Conservation (phyloP, 2,888 invertebrate species). For the Netelia inedita region DNA sequence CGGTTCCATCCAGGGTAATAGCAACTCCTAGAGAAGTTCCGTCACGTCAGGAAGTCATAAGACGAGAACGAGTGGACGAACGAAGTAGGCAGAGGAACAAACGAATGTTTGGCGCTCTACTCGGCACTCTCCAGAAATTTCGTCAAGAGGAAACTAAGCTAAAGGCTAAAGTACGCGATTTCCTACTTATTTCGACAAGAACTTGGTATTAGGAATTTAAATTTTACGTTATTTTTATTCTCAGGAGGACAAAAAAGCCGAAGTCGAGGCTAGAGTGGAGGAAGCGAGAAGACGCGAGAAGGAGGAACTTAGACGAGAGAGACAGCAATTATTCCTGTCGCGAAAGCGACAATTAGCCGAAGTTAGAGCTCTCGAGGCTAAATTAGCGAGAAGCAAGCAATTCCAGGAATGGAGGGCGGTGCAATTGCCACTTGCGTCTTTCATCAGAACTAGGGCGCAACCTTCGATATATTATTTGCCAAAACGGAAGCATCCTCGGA, state of each 20-base stretch:
- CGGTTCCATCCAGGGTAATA: conserved; percentile 93
- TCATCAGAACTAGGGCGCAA: conserved; percentile 94
- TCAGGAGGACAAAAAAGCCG: conserved; percentile 93
- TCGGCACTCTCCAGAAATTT: conserved; percentile 98
- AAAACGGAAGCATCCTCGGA: conserved; percentile 88
- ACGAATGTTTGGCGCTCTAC: conserved; percentile 97
- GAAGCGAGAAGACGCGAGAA: conserved; percentile 95
- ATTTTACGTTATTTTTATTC: conserved; percentile 38
- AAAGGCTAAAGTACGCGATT: conserved; percentile 90
- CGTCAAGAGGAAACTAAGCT: conserved; percentile 96
- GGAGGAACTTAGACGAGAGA: conserved; percentile 93
- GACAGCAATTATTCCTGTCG: conserved; percentile 93
- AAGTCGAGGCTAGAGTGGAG: conserved; percentile 97
- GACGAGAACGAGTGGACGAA: conserved; percentile 94
- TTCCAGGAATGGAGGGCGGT: conserved; percentile 95
- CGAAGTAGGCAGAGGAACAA: conserved; percentile 94
- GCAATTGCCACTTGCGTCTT: conserved; percentile 91
- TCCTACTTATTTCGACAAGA: background rate
- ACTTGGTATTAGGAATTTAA: background rate
- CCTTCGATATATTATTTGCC: conserved; percentile 96
- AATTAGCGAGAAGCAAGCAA: conserved; percentile 95
- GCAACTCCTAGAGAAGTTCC: conserved; percentile 92
- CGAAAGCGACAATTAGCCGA: conserved; percentile 95
- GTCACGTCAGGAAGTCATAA: conserved; percentile 92
- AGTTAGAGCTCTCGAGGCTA: conserved; percentile 95